Conservation (phyloP, 2,888 invertebrate genomes). For the Macrosiphum euphorbiae region DNA sequence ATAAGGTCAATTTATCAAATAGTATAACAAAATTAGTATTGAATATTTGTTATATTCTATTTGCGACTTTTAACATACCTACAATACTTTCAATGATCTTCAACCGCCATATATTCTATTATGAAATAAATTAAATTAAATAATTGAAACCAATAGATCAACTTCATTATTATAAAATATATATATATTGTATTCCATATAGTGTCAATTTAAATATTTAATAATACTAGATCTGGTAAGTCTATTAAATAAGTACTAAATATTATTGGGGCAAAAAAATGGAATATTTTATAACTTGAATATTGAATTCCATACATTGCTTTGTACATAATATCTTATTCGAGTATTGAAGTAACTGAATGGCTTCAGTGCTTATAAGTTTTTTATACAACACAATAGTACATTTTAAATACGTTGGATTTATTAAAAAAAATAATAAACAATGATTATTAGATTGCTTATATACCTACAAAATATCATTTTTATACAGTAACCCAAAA, state of each 20-base stretch:
- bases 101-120: not conserved
- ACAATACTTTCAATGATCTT: not conserved
- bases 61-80: not conserved
- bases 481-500: not conserved
- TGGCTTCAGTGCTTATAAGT: not conserved
- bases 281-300: not conserved
- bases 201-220: not conserved
- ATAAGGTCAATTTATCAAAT: not conserved
- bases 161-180: not conserved
- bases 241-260: not conserved
- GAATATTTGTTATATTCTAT: not conserved
- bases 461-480: not conserved
- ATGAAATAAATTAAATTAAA: not conserved
- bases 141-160: not conserved
- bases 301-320: not conserved
- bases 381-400: not conserved
- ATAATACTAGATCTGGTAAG: not conserved
- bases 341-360: not conserved
- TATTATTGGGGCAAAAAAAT: not conserved
- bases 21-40: not conserved
- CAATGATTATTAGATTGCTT: not conserved
- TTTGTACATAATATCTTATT: not conserved
- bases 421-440: not conserved
- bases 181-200: not conserved
- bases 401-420: not conserved